Base-by-base conservation (phyloP, 2,797 vertebrate species). In the Fundulus diaphanus region DNA sequence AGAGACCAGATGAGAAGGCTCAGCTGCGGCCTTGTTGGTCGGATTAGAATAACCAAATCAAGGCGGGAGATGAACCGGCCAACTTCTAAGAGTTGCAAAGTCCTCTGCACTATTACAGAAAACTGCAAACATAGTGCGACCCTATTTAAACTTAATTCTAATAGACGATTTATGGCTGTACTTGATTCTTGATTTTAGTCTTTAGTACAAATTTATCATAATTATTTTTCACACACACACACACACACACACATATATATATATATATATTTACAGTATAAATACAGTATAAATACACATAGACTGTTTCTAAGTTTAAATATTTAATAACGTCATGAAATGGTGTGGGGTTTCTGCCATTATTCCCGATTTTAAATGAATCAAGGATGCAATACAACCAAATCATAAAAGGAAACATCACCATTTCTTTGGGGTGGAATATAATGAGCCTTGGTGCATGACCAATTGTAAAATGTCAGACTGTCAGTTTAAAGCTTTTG, bases 1-100 rank as follows among this genome's bases (percentile, higher is more conserved):
- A 70, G 74, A 74, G 56, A 79, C 61, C 79, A 68, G 74, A 85
- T 83, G 84, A 78, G 76, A 87, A 78, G 75, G 66, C 85, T 84
- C 85, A 77, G 49, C 82, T 76, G 88, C 35, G 24, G 49, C 71
- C 56, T 83, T 69, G 63, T 83, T 87, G 89, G 81, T 81, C 84
- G 81, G 79, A 79, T 75, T 85, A 51, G 80, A 86, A 79, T 88
- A 61, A 85, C 76, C 37, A 74, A 73, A 76, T 73, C 69, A 83
- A 52, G 29, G 73, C 49, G 69, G 75, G 57, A 77, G 72, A 79
- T 35, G 46, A 73, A 68, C 67, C 51, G 13, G 29, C 76, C 74
- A 69, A 51, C 65, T 56, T 80, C 72, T 76, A 42, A 70, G 27
- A 48, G 79, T 37, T 68, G 63, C 42, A 67, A 68, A 76, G 56